These are phyloP conservation scores for Drosophila crucigera DNA, from an alignment of 2,888 invertebrate species.

Conservation along the genomic window DNA sequence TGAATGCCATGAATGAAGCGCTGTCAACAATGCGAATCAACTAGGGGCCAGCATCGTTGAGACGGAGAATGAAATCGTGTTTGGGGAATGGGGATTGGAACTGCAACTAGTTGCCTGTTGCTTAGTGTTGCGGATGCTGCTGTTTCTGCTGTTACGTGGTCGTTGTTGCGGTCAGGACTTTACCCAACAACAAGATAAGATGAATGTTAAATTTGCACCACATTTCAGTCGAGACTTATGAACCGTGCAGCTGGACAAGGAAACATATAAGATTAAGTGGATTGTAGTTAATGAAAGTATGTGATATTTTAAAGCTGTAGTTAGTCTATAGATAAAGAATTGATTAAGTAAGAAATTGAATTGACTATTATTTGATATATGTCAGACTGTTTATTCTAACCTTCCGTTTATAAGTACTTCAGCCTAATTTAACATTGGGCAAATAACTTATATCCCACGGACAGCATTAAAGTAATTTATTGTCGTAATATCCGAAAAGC, in stretches of 20 bases:
- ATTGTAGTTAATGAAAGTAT: slow-evolving; percentile 17
- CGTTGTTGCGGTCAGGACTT: slow-evolving; percentile 43
- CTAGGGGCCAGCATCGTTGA: slow-evolving; percentile 34
- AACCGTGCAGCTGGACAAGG: background rate
- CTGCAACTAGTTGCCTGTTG: slow-evolving; percentile 55
- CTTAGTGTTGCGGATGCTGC: slow-evolving; percentile 47
- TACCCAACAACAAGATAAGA: slow-evolving; percentile 46
- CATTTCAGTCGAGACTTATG: slow-evolving; percentile 27
- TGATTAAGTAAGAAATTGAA: background rate
- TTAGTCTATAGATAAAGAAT: slow-evolving; percentile 23
- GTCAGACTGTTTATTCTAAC: background rate
- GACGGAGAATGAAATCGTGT: background rate
- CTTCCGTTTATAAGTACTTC: background rate
- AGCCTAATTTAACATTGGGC: background rate
- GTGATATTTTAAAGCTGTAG: slow-evolving; percentile 14
- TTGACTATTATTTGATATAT: background rate
- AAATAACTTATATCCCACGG: background rate
- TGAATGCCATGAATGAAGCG: slow-evolving; percentile 74
- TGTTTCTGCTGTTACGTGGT: slow-evolving; percentile 29
- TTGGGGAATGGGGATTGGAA: slow-evolving; percentile 12
- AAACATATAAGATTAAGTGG: background rate
- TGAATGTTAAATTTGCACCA: slow-evolving; percentile 56
- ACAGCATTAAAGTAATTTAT: background rate
- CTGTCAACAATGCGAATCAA: slow-evolving; percentile 72
- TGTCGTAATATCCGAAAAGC: no score